A percentile compares a stretch with the other conserved stretches of the same genome.
Evolutionary conservation across 2,113 vertebrate species (phyloP).

Genomic region (Vulpes ferrilata): DNA sequence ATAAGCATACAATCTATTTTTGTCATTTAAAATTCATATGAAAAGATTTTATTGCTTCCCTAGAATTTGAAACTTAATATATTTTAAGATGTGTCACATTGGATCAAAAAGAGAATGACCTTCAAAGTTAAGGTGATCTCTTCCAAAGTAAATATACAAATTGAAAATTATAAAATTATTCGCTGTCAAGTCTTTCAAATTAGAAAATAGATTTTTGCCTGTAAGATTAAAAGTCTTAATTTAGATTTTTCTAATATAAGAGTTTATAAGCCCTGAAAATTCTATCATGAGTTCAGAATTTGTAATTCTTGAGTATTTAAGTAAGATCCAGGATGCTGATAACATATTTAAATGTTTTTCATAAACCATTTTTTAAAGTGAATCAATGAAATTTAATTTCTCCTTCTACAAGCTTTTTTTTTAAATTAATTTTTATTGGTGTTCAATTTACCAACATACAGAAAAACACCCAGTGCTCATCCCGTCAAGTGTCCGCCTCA

Average conservation of each 20-base stretch:
- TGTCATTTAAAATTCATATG: conserved; percentile 17
- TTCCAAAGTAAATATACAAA: conserved; percentile 53
- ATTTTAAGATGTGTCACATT: background rate
- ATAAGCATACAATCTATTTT: background rate
- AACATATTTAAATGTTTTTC: background rate
- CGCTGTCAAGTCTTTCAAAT: background rate
- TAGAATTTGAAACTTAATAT: conserved; percentile 36
- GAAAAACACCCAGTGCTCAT: too few relatives aligned
- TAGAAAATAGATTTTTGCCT: background rate
- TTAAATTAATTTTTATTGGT: too few relatives aligned
- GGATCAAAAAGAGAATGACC: background rate
- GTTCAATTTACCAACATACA: too few relatives aligned
- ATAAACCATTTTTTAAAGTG: background rate
- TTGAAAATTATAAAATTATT: background rate
- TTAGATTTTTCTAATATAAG: background rate
- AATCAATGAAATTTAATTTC: background rate
- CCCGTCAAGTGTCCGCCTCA: too few relatives aligned
- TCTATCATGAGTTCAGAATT: background rate
- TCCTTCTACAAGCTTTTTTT: background rate
- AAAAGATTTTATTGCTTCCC: conserved; percentile 32
- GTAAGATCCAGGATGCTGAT: background rate
- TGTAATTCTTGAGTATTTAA: background rate
- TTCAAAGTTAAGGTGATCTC: background rate
- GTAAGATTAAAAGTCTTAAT: conserved; percentile 34
- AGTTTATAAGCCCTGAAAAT: background rate